These are phyloP conservation scores for Actinia equina DNA, from an alignment of 64 coral and sea anemone genomes.

Conservation along the genomic window DNA sequence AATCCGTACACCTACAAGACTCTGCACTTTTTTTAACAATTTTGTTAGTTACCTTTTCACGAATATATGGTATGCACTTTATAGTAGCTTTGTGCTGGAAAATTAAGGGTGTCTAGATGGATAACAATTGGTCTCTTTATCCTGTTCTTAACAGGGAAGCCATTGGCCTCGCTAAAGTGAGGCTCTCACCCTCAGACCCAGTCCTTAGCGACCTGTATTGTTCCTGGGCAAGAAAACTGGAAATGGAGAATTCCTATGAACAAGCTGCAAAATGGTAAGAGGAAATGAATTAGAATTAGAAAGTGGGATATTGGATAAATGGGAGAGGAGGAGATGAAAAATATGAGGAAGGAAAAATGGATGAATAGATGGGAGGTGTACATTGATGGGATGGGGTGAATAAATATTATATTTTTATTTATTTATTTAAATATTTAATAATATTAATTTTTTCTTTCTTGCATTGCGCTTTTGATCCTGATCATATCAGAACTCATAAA, in stretches of 20 bases:
- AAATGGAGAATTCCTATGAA: slow-evolving; percentile 81
- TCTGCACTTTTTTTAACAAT: too few relatives aligned
- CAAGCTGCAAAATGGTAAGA: slow-evolving; percentile 96
- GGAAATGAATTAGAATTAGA: not conserved
- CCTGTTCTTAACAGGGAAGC: slow-evolving; percentile 65
- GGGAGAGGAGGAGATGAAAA: not conserved
- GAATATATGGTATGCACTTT: too few relatives aligned
- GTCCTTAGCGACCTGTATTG: slow-evolving; percentile 79
- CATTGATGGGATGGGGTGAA: not conserved
- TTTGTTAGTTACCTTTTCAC: too few relatives aligned
- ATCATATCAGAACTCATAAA: too few relatives aligned
- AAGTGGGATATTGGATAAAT: not conserved
- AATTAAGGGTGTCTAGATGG: too few relatives aligned
- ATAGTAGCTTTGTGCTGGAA: too few relatives aligned
- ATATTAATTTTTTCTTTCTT: too few relatives aligned
- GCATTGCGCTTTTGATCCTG: too few relatives aligned
- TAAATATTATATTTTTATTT: not conserved
- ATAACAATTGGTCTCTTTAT: not conserved
- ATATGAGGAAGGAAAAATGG: not conserved
- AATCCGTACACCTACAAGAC: too few relatives aligned
- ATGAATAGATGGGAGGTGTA: not conserved
- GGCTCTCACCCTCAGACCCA: slow-evolving; percentile 77
- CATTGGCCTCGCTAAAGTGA: slow-evolving; percentile 85
- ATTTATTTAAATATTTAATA: not conserved
- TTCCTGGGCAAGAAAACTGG: slow-evolving; percentile 85